These are phyloP conservation scores for Bucco capensis DNA, from an alignment of 2,113 vertebrate genomes.

Conservation along the genomic window DNA sequence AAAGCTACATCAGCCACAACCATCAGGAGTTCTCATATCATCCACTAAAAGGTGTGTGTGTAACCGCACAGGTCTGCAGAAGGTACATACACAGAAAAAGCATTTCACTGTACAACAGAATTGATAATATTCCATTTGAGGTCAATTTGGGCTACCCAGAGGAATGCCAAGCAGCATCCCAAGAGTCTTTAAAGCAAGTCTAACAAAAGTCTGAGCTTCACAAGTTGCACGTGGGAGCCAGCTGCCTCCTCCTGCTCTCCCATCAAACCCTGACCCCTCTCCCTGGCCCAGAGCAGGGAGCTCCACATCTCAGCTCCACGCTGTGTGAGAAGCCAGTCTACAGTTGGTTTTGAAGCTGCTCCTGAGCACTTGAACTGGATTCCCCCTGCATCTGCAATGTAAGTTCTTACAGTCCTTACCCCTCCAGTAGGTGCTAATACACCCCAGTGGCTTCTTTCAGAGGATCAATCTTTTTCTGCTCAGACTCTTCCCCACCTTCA, in stretches of 20 bases:
- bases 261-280: neutral
- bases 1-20: neutral
- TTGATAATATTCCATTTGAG: neutral
- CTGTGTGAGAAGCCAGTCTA: rapidly evolving
- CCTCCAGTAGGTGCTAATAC: neutral
- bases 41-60: rapidly evolving
- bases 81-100: no score
- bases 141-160: neutral
- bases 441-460: neutral
- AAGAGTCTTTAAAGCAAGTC: neutral
- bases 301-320: rapidly evolving
- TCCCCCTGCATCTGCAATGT: neutral
- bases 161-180: neutral
- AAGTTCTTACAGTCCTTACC: neutral
- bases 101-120: neutral
- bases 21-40: neutral
- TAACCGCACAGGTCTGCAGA: neutral
- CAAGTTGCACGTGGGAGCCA: neutral
- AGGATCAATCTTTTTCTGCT: neutral
- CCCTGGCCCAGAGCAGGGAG: neutral
- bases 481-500: neutral
- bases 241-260: neutral
- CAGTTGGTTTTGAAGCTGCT: neutral
- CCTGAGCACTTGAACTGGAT: neutral
- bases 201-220: neutral